Percentiles rank a stretch among this genome's conserved stretches.
phyloP scores from a whole-genome alignment of 2,113 vertebrate species.

The Eleginops maclovinus region DNA sequence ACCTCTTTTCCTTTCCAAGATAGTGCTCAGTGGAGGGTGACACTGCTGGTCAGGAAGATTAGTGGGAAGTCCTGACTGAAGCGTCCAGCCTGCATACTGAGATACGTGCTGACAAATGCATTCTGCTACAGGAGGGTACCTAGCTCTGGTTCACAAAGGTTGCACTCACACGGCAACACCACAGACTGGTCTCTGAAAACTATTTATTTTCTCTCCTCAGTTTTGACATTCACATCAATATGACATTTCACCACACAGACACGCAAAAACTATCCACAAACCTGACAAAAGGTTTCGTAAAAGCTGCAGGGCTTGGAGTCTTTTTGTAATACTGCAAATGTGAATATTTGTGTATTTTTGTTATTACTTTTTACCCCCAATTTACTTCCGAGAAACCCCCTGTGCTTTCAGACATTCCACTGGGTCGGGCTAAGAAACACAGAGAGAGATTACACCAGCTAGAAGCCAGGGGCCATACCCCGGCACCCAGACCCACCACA shows the following conservation, averaged over 20 bases:
- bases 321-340: slow-evolving; percentile 56
- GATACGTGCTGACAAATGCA: slow-evolving; percentile 76
- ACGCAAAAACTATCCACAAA: slow-evolving; percentile 25
- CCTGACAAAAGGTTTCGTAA: slow-evolving; percentile 16
- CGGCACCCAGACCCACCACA: slow-evolving; percentile 51
- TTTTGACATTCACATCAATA: slow-evolving; percentile 55
- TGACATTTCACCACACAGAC: slow-evolving; percentile 29
- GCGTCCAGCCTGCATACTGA: slow-evolving; percentile 66
- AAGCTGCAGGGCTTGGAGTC: slow-evolving; percentile 44
- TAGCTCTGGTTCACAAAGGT: slow-evolving; percentile 49
- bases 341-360: slow-evolving; percentile 52
- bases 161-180: slow-evolving; percentile 39
- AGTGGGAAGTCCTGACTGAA: slow-evolving; percentile 72
- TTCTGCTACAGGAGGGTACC: slow-evolving; percentile 60
- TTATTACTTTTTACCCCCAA: slow-evolving; percentile 52
- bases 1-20: slow-evolving; percentile 55
- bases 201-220: neutral
- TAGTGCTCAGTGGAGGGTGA: slow-evolving; percentile 72
- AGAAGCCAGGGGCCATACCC: slow-evolving; percentile 62
- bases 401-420: slow-evolving; percentile 56
- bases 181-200: slow-evolving; percentile 38
- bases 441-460: slow-evolving; percentile 65
- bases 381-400: slow-evolving; percentile 45
- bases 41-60: slow-evolving; percentile 74
- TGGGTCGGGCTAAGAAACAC: slow-evolving; percentile 69